Conservation (phyloP, 1,140 invertebrate genomes). For the Zaprionus taronus region DNA sequence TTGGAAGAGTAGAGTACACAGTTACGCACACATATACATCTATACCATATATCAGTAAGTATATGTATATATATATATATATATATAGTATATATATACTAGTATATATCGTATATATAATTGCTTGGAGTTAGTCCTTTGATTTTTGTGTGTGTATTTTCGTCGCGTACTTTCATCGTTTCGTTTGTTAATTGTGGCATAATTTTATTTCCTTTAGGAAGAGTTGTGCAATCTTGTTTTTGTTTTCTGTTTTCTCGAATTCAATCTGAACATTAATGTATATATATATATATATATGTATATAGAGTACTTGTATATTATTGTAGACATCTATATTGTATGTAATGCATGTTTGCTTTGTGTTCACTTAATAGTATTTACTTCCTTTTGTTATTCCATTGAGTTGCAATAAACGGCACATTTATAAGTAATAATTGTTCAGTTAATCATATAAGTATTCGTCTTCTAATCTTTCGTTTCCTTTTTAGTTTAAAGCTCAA, state of each 20-base stretch:
- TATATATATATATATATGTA: constrained; percentile 44
- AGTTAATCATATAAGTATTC: constrained; percentile 17
- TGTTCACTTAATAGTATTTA: constrained; percentile 32
- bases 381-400: constrained; percentile 35
- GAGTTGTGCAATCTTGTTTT: constrained; percentile 77
- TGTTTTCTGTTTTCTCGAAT: constrained; percentile 18
- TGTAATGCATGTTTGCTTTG: constrained; percentile 23
- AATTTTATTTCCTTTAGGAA: constrained; percentile 79
- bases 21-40: constrained; percentile 48
- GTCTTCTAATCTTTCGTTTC: constrained; percentile 9
- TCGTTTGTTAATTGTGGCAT: constrained; percentile 66
- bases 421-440: constrained; percentile 79
- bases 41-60: constrained; percentile 49
- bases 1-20: constrained; percentile 76
- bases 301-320: constrained; percentile 60
- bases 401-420: constrained; percentile 72
- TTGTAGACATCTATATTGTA: constrained; percentile 72
- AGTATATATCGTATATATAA: constrained; percentile 57
- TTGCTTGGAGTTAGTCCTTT: constrained; percentile 76
- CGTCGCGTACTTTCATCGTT: constrained; percentile 13
- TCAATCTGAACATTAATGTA: constrained; percentile 37
- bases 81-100: constrained; percentile 16
- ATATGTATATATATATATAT: constrained; percentile 17
- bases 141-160: constrained; percentile 34
- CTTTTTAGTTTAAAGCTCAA: constrained; percentile 72